These are phyloP conservation scores for Tetramorium alpestre DNA, from an alignment of 1,140 invertebrate species.

Conservation along the genomic window DNA sequence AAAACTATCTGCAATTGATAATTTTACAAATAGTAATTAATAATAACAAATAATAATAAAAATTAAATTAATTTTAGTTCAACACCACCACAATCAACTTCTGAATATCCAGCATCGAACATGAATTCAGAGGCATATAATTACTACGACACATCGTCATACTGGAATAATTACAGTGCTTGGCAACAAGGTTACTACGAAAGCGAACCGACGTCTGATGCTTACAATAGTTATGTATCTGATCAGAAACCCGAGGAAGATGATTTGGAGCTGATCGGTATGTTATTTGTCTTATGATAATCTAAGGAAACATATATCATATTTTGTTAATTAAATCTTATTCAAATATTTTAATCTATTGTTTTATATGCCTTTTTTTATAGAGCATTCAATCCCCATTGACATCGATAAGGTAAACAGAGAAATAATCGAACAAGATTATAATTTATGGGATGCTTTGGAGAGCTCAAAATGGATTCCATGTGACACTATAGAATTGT, in stretches of 20 bases:
- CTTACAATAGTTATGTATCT: conserved; percentile 81
- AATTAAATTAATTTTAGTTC: conserved; percentile 74
- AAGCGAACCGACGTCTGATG: conserved; percentile 83
- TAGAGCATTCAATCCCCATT: conserved; percentile 90
- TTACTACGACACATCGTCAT: conserved; percentile 84
- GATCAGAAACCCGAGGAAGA: conserved; percentile 86
- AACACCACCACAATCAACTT: conserved; percentile 81
- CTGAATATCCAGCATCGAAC: conserved; percentile 82
- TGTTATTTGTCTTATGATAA: conserved; percentile 46
- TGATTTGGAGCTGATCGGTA: conserved; percentile 89
- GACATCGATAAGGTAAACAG: conserved; percentile 92
- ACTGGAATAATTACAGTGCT: conserved; percentile 85
- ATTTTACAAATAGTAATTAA: background rate
- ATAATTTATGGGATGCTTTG: conserved; percentile 92
- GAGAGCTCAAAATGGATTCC: conserved; percentile 93
- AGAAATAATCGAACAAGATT: conserved; percentile 90
- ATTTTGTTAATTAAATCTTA: background rate
- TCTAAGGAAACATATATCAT: background rate
- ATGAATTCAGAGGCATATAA: conserved; percentile 83
- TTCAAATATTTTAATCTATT: background rate
- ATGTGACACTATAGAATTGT: conserved; percentile 87
- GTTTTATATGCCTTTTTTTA: conserved; percentile 74
- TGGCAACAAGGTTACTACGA: conserved; percentile 86
- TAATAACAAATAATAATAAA: no score
- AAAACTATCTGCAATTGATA: background rate